Base-by-base conservation (phyloP, 1,140 invertebrate species). In the Hylyphantes graminicola region DNA sequence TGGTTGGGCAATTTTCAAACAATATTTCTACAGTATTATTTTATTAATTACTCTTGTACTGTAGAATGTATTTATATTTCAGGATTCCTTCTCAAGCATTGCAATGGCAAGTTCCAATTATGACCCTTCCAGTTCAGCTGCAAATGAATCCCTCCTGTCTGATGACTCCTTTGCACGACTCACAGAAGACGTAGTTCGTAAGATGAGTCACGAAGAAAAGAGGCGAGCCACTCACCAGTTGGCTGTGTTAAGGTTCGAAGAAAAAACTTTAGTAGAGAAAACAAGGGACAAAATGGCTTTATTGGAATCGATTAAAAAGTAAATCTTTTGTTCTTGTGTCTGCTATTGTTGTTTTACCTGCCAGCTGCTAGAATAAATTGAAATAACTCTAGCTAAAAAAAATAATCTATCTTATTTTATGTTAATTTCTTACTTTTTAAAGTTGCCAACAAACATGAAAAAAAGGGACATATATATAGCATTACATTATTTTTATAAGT, bases 261-360 rank as follows among this genome's bases (percentile, higher is more conserved):
- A 92, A 86, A 92, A 91, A 87, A 92, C 91, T 0, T 87, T 93
- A 68, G 90, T 91, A 54, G 92, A 93, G 88, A 91, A 92, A 80
- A 92, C 92, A 3, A 91, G 91, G 86, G 92, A 92, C 67, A 90
- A 93, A 84, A 89, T 92, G 12, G 90, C 91, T 64, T 89, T 92
- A 82, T 89, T 93, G 65, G 91, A 92, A 84, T 88, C 89, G 75
- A 90, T 92, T 83, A 92, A 92, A 85, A 89, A 91, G 51, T 90
- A 77, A 80, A 13, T 4, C 88, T 5, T 17, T 21, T 19, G 1
- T n/a, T 19, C 10, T 65, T 48, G 10, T 68, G 13, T n/a, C 10
- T 2, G n/a, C 61, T 9, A 13, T n/a, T 17, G 61, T 12, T 59
- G n/a, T 59, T 59, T 59, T 59, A 64, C 21, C 17, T 2, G 5